These are phyloP conservation scores for Acleris holmiana DNA, from an alignment of 2,888 invertebrate species.

Conservation along the genomic window DNA sequence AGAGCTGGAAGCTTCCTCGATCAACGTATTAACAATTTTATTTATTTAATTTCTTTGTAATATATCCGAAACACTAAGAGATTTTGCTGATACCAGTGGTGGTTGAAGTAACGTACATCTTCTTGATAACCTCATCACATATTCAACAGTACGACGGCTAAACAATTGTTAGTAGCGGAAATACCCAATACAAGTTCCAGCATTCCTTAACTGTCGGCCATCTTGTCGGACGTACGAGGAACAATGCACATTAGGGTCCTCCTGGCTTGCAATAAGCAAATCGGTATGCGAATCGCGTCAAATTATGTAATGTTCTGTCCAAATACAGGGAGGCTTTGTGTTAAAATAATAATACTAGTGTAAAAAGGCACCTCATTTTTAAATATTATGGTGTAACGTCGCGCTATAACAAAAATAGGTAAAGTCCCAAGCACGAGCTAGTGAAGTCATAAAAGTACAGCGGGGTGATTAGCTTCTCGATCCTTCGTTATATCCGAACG, in stretches of 20 bases:
- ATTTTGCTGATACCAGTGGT: not conserved
- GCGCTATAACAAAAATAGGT: too few relatives aligned
- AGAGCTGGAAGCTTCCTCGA: too few relatives aligned
- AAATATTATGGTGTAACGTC: too few relatives aligned
- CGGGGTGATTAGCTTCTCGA: too few relatives aligned
- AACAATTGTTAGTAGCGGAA: slow-evolving; percentile 36
- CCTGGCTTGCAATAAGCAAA: slow-evolving; percentile 21
- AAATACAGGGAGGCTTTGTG: not conserved
- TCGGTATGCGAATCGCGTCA: slow-evolving; percentile 34
- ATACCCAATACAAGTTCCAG: slow-evolving; percentile 34
- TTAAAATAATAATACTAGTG: slow-evolving; percentile 1
- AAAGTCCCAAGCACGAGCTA: too few relatives aligned
- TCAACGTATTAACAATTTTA: too few relatives aligned
- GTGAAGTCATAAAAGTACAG: too few relatives aligned
- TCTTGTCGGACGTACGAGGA: slow-evolving; percentile 34
- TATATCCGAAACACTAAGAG: too few relatives aligned
- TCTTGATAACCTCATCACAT: slow-evolving; percentile 11
- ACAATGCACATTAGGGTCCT: slow-evolving; percentile 34
- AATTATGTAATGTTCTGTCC: slow-evolving; percentile 7
- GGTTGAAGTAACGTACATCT: not conserved
- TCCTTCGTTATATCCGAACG: too few relatives aligned
- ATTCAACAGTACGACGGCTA: slow-evolving; percentile 18
- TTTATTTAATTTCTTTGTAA: too few relatives aligned
- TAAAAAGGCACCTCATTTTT: not conserved
- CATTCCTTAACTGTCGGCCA: slow-evolving; percentile 29